Evolutionary conservation across 92 coral and sea anemone genomes (phyloP), one percentile per base, ranked within the genome.

Genomic region (Palythoa grandis): DNA sequence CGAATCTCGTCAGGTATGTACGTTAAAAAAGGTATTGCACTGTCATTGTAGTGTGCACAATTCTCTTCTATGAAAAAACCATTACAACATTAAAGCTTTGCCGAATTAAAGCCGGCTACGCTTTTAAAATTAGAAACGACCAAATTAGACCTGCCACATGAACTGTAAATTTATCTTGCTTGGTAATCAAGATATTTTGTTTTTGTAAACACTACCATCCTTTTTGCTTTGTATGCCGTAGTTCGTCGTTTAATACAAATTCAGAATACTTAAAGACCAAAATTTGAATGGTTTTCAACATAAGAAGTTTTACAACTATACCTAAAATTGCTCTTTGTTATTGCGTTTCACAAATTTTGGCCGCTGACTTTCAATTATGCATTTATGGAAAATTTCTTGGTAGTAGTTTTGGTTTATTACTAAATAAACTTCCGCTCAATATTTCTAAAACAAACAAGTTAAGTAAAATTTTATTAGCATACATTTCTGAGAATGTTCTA

Each of bases 1-100:
- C 85, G 19, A n/a, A 22, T 74, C 13, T 80, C 85, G 17, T 80
- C 74, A 67, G 85, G 85, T 80, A 80, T 65, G 85, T 80, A 37
- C 12, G 11, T 13, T 43, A 37, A 13, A 63, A 37, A 7, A 35
- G 19, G 11, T 6, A 10, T 15, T 2, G 74, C 1, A 8, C 39
- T 11, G 52, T 65, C 53, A 40, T 9, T 43, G 3, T 13, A 39
- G 8, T 24, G 14, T 29, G 14, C 74, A 69, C 35, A 80, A 47
- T 47, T 61, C 22, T 11, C 35, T 80, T 47, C 11, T 3, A 39
- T 79, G 1, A 3, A 69, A 24, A 25, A n/a, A n/a, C n/a, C n/a
- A n/a, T n/a, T n/a, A n/a, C n/a, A n/a, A n/a, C n/a, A n/a, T n/a
- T n/a, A n/a, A n/a, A n/a, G 12, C 25, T 19, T 63, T 19, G 19